phyloP scores from a whole-genome alignment of 2,113 vertebrate species.

The Pycnonotus jocosus region DNA sequence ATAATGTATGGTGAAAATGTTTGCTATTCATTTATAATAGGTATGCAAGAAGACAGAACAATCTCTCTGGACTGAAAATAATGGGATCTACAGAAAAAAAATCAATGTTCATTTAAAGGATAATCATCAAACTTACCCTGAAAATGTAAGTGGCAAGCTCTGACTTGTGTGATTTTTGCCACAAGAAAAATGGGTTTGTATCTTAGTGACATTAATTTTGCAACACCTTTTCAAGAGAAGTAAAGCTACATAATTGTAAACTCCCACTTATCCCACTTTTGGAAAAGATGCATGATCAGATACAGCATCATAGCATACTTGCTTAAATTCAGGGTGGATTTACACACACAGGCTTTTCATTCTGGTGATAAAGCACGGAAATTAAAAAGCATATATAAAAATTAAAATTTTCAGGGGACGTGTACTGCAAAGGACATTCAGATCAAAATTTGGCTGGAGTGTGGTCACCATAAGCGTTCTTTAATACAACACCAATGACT shows the following conservation, averaged over 20 bases:
- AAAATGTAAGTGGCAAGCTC: conserved; percentile 55
- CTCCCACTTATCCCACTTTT: conserved; percentile 12
- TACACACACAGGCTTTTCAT: conserved; percentile 18
- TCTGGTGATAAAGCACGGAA: background rate
- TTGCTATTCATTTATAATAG: conserved; percentile 49
- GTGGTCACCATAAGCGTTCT: background rate
- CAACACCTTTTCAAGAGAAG: conserved; percentile 15
- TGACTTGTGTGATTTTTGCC: conserved; percentile 53
- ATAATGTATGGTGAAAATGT: background rate
- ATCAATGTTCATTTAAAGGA: conserved; percentile 67
- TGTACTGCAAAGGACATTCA: background rate
- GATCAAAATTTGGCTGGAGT: background rate
- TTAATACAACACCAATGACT: background rate
- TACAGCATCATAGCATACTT: background rate
- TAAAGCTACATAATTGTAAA: conserved; percentile 42
- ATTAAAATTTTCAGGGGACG: background rate
- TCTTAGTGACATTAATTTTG: conserved; percentile 30
- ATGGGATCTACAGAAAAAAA: conserved; percentile 51
- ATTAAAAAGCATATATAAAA: background rate
- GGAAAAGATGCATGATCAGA: conserved; percentile 13
- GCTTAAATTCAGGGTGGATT: conserved; percentile 25
- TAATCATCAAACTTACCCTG: conserved; percentile 64
- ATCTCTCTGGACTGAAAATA: conserved; percentile 59
- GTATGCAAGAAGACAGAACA: conserved; percentile 41
- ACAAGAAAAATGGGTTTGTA: conserved; percentile 54